phyloP scores from a whole-genome alignment of 2,888 invertebrate genomes.

The Morinoia aosen region DNA sequence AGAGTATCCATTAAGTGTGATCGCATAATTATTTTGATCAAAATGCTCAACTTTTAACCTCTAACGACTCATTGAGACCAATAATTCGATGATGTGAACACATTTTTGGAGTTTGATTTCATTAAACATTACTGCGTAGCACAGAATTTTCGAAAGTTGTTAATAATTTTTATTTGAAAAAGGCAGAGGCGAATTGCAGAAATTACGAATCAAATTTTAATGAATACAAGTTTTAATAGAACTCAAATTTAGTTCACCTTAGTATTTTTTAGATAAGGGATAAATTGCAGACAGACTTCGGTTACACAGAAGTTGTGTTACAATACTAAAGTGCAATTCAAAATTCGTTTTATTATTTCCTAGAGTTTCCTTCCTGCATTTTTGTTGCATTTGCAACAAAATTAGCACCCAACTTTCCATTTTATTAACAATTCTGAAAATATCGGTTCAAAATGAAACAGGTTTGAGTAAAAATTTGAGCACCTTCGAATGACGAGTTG shows the following conservation, averaged over 20 bases:
- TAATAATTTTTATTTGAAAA: neutral
- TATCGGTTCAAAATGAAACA: no score
- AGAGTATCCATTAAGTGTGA: neutral
- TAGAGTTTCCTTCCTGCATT: neutral
- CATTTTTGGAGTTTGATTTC: neutral
- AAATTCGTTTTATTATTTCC: neutral
- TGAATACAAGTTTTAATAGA: no score
- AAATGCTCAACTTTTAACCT: neutral
- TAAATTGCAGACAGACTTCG: neutral
- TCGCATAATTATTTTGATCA: neutral
- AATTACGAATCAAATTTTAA: neutral
- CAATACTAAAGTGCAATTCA: neutral
- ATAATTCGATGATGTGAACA: neutral
- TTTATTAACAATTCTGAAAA: no score
- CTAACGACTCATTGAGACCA: neutral
- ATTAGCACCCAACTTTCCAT: no score
- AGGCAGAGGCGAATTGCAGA: neutral
- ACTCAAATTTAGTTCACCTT: neutral
- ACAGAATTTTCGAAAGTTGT: neutral
- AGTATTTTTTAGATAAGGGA: neutral
- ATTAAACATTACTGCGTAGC: neutral
- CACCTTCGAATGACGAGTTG: no score
- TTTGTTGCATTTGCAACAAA: neutral
- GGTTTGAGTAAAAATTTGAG: no score
- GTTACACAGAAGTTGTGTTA: neutral